A percentile compares a stretch with the other conserved stretches of the same genome.
phyloP scores from a whole-genome alignment of 1,140 invertebrate genomes.

The Cydia splendana region DNA sequence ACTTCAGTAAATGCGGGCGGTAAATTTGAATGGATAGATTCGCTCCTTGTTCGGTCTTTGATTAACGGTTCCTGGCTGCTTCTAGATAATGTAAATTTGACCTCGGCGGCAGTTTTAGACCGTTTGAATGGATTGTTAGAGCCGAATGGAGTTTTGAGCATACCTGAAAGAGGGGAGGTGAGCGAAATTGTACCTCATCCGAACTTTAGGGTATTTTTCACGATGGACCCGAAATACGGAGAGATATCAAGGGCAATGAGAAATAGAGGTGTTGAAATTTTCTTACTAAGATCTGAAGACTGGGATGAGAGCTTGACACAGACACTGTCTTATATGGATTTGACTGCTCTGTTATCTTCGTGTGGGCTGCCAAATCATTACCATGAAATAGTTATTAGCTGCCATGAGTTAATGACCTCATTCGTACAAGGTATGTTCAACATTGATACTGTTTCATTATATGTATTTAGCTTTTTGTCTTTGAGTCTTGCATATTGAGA shows the following conservation, averaged over 20 bases:
- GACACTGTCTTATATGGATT: conserved; percentile 68
- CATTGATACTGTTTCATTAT: conserved; percentile 23
- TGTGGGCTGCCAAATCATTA: conserved; percentile 64
- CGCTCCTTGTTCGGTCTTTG: conserved; percentile 92
- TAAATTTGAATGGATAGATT: conserved; percentile 99
- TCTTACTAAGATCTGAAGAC: conserved; percentile 78
- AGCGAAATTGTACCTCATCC: conserved; percentile 92
- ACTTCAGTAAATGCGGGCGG: conserved; percentile 87
- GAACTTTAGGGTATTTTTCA: conserved; percentile 96
- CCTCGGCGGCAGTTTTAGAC: conserved; percentile 97
- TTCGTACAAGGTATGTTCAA: conserved; percentile 69
- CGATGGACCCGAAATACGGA: conserved; percentile 96
- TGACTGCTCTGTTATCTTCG: conserved; percentile 66
- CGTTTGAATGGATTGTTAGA: conserved; percentile 97
- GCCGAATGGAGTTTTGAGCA: conserved; percentile 91
- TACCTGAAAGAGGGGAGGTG: conserved; percentile 94
- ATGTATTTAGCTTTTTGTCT: neutral
- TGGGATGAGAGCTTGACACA: conserved; percentile 60
- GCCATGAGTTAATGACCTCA: conserved; percentile 69
- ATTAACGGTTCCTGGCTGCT: conserved; percentile 94
- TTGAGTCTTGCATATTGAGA: neutral
- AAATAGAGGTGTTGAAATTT: conserved; percentile 97
- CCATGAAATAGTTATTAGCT: conserved; percentile 63
- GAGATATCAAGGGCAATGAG: conserved; percentile 99
- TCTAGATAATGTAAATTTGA: conserved; percentile 98